These are phyloP conservation scores for Magallana ariakensis DNA, from an alignment of 1,140 invertebrate genomes.

Conservation along the genomic window DNA sequence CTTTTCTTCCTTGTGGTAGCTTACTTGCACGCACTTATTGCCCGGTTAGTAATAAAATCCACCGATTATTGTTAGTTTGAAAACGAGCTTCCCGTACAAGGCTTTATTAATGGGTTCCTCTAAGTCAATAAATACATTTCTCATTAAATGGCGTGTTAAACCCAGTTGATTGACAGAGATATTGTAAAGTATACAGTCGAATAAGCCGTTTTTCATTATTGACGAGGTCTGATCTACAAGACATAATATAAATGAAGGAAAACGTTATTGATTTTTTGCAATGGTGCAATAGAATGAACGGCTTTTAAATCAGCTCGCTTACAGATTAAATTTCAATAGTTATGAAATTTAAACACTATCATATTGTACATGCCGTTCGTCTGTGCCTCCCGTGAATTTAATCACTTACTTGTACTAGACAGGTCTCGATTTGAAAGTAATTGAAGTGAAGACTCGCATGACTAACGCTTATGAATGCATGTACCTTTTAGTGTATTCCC, in stretches of 20 bases:
- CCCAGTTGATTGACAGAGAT: no score
- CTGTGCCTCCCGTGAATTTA: not conserved
- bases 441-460: not conserved
- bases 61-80: no score
- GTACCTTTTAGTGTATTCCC: not conserved
- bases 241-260: not conserved
- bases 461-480: not conserved
- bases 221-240: no score
- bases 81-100: no score
- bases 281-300: not conserved
- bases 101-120: no score
- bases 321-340: slow-evolving; percentile 24
- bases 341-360: slow-evolving; percentile 29
- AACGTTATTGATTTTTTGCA: not conserved
- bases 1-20: no score
- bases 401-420: not conserved
- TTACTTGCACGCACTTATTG: no score
- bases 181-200: no score
- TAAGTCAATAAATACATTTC: no score
- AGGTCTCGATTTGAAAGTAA: not conserved
- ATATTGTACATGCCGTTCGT: not conserved
- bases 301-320: slow-evolving; percentile 19
- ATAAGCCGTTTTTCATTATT: no score
- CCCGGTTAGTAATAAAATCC: no score
- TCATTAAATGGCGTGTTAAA: no score